Base-by-base conservation (phyloP, 2,888 invertebrate genomes). In the Cancer borealis region DNA sequence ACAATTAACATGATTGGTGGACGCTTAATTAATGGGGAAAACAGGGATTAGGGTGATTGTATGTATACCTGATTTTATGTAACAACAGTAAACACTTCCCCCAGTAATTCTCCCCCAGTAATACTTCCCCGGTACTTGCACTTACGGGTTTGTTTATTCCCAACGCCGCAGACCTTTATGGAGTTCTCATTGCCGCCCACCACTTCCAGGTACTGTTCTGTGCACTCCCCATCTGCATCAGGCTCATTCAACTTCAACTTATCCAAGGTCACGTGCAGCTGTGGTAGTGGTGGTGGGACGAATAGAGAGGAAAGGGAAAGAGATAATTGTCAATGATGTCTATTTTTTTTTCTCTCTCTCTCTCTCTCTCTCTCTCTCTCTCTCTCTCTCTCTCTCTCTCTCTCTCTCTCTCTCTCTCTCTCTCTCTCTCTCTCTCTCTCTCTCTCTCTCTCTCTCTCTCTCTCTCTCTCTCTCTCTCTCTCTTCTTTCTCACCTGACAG, bases 401-500 rank as follows among this genome's bases (percentile, higher is more conserved):
- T 87, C 92, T 60, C 92, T 92, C 88, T 88, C 92, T 88, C 92
- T 49, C 92, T 92, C 92, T 47, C 92, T 92, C 92, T 84, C 92
- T 84, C 92, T 47, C 92, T 92, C 92, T 39, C 92, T 49, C 92
- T 39, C 88, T 26, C 88, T 10, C 88, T 88, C 88, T 45, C 88
- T 88, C 88, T 88, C 88, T 45, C 39, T 39, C 39, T 39, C 39
- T 39, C 39, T 39, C 39, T 0, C 39, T 39, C 39, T 0, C 39
- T 39, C 39, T 39, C 39, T 39, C 39, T 39, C 39, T 39, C 39
- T 39, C 39, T 39, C 39, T 39, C 39, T 39, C 45, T 6, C 0
- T 12, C n/a, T 14, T 45, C 21, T 2, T 8, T 14, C 21, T n/a
- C 47, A 47, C 93, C 93, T 93, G 93, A 49, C 93, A 93, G n/a